Evolutionary conservation across 2,888 invertebrate genomes (phyloP), one percentile per base, ranked within the genome.

Genomic region (Allacma fusca): DNA sequence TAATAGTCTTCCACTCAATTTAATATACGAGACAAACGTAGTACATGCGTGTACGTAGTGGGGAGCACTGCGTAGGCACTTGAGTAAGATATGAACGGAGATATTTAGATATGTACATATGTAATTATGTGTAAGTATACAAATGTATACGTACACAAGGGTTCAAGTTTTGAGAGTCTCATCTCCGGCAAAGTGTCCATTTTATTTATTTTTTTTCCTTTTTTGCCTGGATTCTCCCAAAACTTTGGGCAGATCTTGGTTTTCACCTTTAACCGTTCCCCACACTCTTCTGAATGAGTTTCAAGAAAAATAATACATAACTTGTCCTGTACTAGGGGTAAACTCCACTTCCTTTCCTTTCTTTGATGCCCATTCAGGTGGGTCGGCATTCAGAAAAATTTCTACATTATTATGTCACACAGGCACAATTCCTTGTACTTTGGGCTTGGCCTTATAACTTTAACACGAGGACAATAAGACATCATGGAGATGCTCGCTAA

Each of bases 181-280:
- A n/a, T 67, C 68, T 21, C 29, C n/a, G 16, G 21, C 40, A 12
- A n/a, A 68, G 40, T 71, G 57, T 71, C 71, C 71, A 57, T 71
- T 71, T 71, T 70, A 70, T 70, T 44, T 70, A 40, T 43, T 43
- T 34, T n/a, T 40, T 40, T 68, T 21, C 40, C 68, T 70, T 23
- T 26, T 19, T 44, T 44, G 21, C 13, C 44, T 62, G 23, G 23
- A 23, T 62, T 19, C 62, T 40, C 68, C 26, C 1, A 70, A 21
- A 44, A 43, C 26, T 16, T n/a, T 1, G 50, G 50, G 57, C 57
- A 57, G 50, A 71, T 71, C 71, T 71, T 44, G 44, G 71, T 71
- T 71, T 71, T 71, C 71, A 71, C 71, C 71, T 71, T 44, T 71
- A 57, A 57, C 71, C 44, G 71, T 16, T 19, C 50, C 16, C 16